A percentile compares a stretch with the other conserved stretches of the same genome.
These are phyloP conservation scores for Acronicta alni DNA, from an alignment of 2,888 invertebrate species.

Conservation along the genomic window DNA sequence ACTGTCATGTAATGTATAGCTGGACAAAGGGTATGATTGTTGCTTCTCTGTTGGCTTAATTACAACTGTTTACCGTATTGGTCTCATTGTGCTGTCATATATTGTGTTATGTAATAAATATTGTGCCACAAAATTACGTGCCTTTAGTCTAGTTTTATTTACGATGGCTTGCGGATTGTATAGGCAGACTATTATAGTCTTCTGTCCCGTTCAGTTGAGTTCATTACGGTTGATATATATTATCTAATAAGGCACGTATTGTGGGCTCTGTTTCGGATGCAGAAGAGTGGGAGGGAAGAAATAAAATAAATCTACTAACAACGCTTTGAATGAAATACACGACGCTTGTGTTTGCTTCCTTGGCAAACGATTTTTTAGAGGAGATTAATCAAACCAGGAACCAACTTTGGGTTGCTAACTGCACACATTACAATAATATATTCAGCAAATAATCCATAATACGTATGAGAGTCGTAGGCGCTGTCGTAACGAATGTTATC, in stretches of 20 bases:
- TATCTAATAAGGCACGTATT: slow-evolving; percentile 7
- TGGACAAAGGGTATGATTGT: slow-evolving; percentile 77
- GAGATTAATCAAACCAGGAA: slow-evolving; percentile 20
- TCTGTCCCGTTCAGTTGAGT: slow-evolving; percentile 13
- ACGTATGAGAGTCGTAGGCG: slow-evolving; percentile 68
- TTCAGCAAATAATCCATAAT: slow-evolving; percentile 68
- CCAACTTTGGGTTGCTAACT: slow-evolving; percentile 48
- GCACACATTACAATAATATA: slow-evolving; percentile 64
- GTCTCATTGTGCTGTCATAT: slow-evolving; percentile 67
- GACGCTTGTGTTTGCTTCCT: too few relatives aligned
- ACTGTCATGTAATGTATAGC: slow-evolving; percentile 67
- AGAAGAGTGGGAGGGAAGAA: neutral
- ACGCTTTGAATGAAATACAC: neutral
- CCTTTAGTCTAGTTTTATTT: slow-evolving; percentile 46
- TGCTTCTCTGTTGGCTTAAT: slow-evolving; percentile 73
- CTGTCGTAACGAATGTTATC: slow-evolving; percentile 78
- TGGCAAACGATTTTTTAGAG: neutral
- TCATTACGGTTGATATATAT: slow-evolving; percentile 15
- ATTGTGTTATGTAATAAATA: slow-evolving; percentile 58
- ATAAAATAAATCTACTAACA: slow-evolving; percentile 1
- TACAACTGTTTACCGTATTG: slow-evolving; percentile 69
- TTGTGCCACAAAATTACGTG: slow-evolving; percentile 41
- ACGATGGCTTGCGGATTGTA: slow-evolving; percentile 21
- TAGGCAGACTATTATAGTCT: slow-evolving; percentile 2
- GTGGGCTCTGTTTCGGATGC: slow-evolving; percentile 3